Evolutionary conservation across 2,888 invertebrate genomes (phyloP), one percentile per base, ranked within the genome.

Genomic region (Esperia sulphurella): DNA sequence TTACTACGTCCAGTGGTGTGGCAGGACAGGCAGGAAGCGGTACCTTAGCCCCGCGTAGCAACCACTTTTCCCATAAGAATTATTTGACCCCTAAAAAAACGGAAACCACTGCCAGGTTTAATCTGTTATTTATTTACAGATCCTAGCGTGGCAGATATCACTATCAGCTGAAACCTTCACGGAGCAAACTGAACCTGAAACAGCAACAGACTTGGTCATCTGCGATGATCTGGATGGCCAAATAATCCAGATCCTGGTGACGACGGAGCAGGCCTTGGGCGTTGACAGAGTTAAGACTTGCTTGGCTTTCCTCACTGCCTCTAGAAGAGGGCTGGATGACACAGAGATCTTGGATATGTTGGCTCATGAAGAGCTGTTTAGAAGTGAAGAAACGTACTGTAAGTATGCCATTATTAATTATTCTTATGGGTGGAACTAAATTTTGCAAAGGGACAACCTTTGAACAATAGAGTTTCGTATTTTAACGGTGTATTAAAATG

Each of bases 251-350:
- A 92, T 95, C 75, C 83, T 96, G 50, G 92, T 94, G 46, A 92
- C 92, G 51, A 83, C 94, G 29, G 94, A 94, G 75, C 90, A 91
- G 1, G 93, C 94, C 44, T 85, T 95, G 42, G 94, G 94, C 0
- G 85, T 88, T 37, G 92, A 92, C 29, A 90, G 92, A 54, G 93
- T 94, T 12, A 91, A 92, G 68, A 88, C 91, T 45, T 92, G 95
- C 46, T 83, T 96, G 35, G 92, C 95, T 1, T 90, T 96, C 52
- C 83, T 96, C 50, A 92, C 94, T 0, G 93, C 94, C 3, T 92
- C 96, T 7, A 92, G 95, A 47, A 92, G 94, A 70, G 97, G 97
- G 1, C 88, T 97, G 41, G 93, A 94, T 14, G 95, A 95, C 68
- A 94, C 94, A 4, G 97, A 97, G 86, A 94, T 95, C 76, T 83